Conservation (phyloP, 2,888 invertebrate genomes). For the Ochlodes sylvanus region DNA sequence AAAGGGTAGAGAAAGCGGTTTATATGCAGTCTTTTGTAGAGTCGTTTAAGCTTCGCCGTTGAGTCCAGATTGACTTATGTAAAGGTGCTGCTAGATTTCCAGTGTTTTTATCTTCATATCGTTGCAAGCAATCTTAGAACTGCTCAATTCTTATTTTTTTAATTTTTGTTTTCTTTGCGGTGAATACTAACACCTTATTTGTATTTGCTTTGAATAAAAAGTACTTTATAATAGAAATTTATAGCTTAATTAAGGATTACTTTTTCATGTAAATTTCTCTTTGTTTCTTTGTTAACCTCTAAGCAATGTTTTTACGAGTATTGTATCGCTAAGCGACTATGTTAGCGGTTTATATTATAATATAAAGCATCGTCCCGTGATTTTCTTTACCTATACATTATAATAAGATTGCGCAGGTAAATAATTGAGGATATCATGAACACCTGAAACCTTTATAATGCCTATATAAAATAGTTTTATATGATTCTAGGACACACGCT, state of each 20-base stretch:
- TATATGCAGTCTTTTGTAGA: constrained; percentile 22
- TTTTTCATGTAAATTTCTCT: too few species aligned
- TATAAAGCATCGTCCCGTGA: too few species aligned
- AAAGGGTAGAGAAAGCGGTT: not conserved
- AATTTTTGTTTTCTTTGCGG: not conserved
- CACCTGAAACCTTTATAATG: too few species aligned
- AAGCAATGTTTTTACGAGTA: too few species aligned
- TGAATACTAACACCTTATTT: not conserved
- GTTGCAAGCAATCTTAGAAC: not conserved
- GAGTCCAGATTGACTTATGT: constrained; percentile 13
- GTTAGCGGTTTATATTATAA: too few species aligned
- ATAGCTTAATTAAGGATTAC: not conserved
- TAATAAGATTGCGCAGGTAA: too few species aligned
- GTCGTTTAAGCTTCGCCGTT: constrained; percentile 5
- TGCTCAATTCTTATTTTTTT: not conserved
- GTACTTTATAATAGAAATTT: not conserved
- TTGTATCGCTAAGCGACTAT: too few species aligned
- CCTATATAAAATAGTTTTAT: too few species aligned
- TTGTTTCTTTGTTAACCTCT: too few species aligned
- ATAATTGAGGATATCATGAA: too few species aligned
- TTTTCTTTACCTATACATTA: too few species aligned
- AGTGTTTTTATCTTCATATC: not conserved
- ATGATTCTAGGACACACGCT: too few species aligned
- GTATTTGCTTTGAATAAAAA: not conserved
- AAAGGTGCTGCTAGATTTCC: not conserved